These are phyloP conservation scores for Schizaphis graminum DNA, from an alignment of 2,888 invertebrate genomes.

Conservation along the genomic window DNA sequence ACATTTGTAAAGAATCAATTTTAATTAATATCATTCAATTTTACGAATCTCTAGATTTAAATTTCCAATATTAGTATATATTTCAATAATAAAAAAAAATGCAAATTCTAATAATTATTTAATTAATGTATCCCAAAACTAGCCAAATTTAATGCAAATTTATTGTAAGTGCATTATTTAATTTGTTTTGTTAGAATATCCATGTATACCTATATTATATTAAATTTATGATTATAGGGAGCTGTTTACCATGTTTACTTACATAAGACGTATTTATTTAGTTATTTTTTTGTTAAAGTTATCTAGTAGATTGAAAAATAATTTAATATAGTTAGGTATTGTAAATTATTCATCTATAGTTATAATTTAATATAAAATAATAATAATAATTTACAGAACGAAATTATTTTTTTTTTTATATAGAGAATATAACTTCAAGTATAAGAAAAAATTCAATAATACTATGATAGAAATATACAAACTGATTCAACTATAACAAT, in stretches of 20 bases:
- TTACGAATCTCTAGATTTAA: not conserved
- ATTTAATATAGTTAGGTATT: not conserved
- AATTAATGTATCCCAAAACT: not conserved
- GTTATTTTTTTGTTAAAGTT: not conserved
- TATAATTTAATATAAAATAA: not conserved
- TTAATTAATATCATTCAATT: not conserved
- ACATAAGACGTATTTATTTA: not conserved
- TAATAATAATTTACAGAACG: not conserved
- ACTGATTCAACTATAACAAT: not conserved
- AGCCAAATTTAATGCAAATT: not conserved
- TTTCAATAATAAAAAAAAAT: not conserved
- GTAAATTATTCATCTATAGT: not conserved
- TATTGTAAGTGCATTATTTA: not conserved
- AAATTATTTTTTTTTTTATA: not conserved
- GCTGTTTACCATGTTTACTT: too few relatives aligned
- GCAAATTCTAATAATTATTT: not conserved
- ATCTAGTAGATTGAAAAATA: not conserved
- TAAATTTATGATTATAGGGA: not conserved
- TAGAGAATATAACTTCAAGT: not conserved
- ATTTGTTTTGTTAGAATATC: not conserved
- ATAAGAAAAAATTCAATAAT: not conserved
- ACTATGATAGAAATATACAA: not conserved
- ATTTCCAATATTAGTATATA: not conserved
- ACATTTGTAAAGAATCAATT: not conserved
- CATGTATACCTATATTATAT: not conserved